A percentile compares a stretch with the other conserved stretches of the same genome.
Evolutionary conservation across 2,113 vertebrate species (phyloP).

Genomic region (Hemichromis elongatus): DNA sequence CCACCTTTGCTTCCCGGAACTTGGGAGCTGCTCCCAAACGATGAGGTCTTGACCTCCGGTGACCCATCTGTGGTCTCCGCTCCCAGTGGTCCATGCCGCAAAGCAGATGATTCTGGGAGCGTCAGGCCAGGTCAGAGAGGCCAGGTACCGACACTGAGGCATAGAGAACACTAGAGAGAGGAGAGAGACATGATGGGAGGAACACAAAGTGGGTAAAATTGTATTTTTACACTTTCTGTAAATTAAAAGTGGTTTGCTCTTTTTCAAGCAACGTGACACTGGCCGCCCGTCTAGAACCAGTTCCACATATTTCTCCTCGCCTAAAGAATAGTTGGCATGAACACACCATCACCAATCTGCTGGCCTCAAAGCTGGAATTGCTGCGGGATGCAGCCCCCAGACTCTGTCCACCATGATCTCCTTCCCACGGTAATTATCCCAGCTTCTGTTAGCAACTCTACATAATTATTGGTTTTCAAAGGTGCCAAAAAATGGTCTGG

Average conservation of each 20-base stretch:
- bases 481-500: neutral
- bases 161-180: conserved; percentile 70
- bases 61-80: conserved; percentile 78
- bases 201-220: conserved; percentile 19
- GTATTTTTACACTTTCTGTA: neutral
- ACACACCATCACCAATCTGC: neutral
- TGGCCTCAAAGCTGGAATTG: neutral
- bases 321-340: neutral
- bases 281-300: neutral
- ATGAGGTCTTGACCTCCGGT: conserved; percentile 70
- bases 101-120: conserved; percentile 75
- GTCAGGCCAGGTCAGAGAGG: conserved; percentile 66
- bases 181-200: neutral
- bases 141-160: conserved; percentile 72
- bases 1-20: conserved; percentile 70
- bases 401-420: neutral
- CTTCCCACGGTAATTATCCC: neutral
- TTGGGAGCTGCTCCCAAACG: conserved; percentile 77
- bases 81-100: conserved; percentile 73
- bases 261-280: neutral
- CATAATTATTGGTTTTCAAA: neutral
- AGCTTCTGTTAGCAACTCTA: neutral
- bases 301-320: neutral
- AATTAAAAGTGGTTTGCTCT: neutral
- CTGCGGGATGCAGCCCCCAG: neutral